Evolutionary conservation across 2,797 vertebrate species (phyloP).

Genomic region (Alcedo atthis): DNA sequence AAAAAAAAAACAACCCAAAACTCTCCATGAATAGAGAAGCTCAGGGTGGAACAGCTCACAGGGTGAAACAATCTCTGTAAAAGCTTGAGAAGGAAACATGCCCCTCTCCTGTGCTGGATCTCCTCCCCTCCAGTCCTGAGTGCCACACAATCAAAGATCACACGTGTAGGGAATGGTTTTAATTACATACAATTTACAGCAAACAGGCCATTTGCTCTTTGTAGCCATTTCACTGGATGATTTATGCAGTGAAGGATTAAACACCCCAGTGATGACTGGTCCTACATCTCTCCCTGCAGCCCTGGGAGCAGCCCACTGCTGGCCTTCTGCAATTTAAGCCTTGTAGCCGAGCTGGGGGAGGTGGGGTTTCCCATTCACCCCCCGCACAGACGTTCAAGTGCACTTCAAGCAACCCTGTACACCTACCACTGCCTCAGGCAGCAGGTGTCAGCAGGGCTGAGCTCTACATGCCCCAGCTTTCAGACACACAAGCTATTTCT

Average conservation of each 20-base stretch:
- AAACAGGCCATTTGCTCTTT: background rate
- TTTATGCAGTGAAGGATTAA: background rate
- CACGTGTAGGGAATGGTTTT: fast-evolving
- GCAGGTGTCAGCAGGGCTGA: background rate
- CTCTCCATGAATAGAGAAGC: background rate
- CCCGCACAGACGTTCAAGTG: too few species aligned
- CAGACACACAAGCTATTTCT: background rate
- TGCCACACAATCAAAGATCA: background rate
- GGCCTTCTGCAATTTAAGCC: background rate
- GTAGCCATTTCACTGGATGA: background rate
- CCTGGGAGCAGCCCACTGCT: background rate
- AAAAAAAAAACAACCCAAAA: background rate
- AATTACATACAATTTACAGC: background rate
- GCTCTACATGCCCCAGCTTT: fast-evolving
- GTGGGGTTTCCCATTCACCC: background rate
- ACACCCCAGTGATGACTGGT: fast-evolving
- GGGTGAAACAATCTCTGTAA: background rate
- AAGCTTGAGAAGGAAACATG: background rate
- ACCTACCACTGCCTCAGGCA: fast-evolving
- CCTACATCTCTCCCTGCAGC: background rate
- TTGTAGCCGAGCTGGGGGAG: fast-evolving
- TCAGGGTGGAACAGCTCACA: background rate
- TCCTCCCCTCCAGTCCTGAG: background rate
- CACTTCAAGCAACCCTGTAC: too few species aligned
- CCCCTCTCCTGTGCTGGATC: background rate